Evolutionary conservation across 2,113 vertebrate genomes (phyloP).

Genomic region (Oceanodroma tethys): DNA sequence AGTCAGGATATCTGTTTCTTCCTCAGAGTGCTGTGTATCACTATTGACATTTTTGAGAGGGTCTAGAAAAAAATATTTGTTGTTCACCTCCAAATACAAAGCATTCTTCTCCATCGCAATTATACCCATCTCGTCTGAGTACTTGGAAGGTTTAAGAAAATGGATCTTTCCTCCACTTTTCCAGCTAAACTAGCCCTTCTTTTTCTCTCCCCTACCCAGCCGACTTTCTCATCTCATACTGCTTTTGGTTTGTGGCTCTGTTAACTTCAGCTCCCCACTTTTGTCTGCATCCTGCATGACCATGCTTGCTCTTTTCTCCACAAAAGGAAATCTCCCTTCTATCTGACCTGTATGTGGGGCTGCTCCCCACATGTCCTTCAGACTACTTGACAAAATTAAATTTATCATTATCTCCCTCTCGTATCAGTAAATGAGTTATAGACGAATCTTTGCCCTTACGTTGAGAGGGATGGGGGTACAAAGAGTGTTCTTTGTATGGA

Average conservation of each 20-base stretch:
- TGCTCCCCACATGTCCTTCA: background rate
- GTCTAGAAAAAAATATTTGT: background rate
- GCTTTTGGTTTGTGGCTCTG: background rate
- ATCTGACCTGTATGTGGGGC: background rate
- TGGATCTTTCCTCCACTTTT: background rate
- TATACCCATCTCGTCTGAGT: background rate
- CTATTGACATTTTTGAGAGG: background rate
- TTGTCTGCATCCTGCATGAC: background rate
- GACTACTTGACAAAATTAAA: background rate
- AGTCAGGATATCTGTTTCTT: background rate
- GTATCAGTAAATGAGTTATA: background rate
- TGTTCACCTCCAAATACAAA: background rate
- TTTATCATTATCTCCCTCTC: background rate
- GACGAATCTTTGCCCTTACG: background rate
- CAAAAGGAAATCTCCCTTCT: background rate
- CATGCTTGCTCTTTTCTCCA: background rate
- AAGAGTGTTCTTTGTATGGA: background rate
- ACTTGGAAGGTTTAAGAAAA: background rate
- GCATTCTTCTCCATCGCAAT: background rate
- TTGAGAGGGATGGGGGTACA: background rate
- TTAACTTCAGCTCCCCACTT: background rate
- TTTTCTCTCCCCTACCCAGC: background rate
- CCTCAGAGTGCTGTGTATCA: background rate
- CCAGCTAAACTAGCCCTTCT: background rate
- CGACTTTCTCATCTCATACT: background rate